Evolutionary conservation across 2,113 vertebrate genomes (phyloP).

Genomic region (Gobiocypris rarus): DNA sequence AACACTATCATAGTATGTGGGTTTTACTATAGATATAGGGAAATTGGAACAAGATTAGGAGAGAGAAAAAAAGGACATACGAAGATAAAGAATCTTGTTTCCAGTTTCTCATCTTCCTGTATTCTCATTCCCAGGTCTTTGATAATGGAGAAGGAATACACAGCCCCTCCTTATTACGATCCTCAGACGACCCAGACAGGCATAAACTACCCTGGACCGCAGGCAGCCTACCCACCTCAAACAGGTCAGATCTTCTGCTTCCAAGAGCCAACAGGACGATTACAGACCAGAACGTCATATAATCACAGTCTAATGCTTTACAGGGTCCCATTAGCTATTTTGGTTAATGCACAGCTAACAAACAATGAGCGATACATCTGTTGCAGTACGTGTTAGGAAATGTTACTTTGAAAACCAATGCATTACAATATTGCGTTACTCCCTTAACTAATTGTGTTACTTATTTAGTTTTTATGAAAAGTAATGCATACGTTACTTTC

Average conservation of each 20-base stretch:
- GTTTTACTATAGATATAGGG: not conserved
- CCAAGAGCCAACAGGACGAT: not conserved
- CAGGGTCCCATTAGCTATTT: too few species aligned
- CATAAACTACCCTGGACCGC: constrained; percentile 3
- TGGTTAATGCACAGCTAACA: too few species aligned
- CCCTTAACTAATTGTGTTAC: too few species aligned
- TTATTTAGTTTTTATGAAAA: too few species aligned
- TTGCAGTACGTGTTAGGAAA: too few species aligned
- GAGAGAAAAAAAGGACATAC: not conserved
- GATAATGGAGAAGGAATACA: constrained; percentile 26
- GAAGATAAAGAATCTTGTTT: not conserved
- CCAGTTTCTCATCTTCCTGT: not conserved
- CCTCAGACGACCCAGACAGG: not conserved
- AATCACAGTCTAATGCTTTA: too few species aligned
- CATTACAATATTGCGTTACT: too few species aligned
- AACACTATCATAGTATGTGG: not conserved
- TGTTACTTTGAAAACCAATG: too few species aligned
- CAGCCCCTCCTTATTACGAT: not conserved
- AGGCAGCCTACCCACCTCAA: not conserved
- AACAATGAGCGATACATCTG: too few species aligned
- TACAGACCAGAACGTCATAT: not conserved
- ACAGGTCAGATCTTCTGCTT: not conserved
- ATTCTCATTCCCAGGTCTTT: not conserved
- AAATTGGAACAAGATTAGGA: not conserved
- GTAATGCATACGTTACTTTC: too few species aligned